Evolutionary conservation across 2,888 invertebrate genomes (phyloP).

Genomic region (Dasypolia templi): DNA sequence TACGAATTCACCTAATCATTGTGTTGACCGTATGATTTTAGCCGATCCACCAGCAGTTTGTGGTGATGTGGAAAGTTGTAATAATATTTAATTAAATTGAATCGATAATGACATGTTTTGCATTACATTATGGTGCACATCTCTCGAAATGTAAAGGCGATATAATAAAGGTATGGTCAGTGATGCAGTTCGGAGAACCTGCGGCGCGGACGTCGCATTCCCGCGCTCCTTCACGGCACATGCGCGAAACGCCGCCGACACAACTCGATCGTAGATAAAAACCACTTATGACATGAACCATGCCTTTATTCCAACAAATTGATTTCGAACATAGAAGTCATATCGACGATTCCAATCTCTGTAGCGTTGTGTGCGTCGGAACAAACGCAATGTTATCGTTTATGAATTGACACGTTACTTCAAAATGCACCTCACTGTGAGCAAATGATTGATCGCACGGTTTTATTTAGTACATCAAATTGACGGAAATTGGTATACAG

Average conservation of each 20-base stretch:
- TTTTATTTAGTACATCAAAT: slow-evolving; percentile 58
- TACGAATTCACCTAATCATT: neutral
- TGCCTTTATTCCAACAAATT: slow-evolving; percentile 88
- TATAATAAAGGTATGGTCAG: slow-evolving; percentile 73
- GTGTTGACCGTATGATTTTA: neutral
- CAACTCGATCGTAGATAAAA: slow-evolving; percentile 86
- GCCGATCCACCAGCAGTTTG: neutral
- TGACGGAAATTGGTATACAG: slow-evolving; percentile 52
- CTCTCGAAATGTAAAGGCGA: slow-evolving; percentile 72
- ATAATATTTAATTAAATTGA: slow-evolving; percentile 35
- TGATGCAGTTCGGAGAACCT: slow-evolving; percentile 84
- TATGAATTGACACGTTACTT: slow-evolving; percentile 80
- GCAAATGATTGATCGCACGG: slow-evolving; percentile 76
- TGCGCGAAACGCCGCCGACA: slow-evolving; percentile 87
- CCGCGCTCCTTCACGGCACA: slow-evolving; percentile 74
- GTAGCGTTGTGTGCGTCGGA: slow-evolving; percentile 62
- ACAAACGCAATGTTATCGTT: slow-evolving; percentile 77
- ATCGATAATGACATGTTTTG: slow-evolving; percentile 54
- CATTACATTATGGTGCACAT: slow-evolving; percentile 62
- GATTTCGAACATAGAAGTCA: slow-evolving; percentile 81
- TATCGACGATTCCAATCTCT: slow-evolving; percentile 77
- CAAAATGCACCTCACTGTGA: slow-evolving; percentile 73
- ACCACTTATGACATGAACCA: slow-evolving; percentile 86
- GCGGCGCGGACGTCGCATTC: slow-evolving; percentile 78
- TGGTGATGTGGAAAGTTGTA: slow-evolving; percentile 9